Percentiles rank a stretch among this genome's conserved stretches.
Evolutionary conservation across 92 coral and sea anemone species (phyloP).

Genomic region (Paramuricea clavata): DNA sequence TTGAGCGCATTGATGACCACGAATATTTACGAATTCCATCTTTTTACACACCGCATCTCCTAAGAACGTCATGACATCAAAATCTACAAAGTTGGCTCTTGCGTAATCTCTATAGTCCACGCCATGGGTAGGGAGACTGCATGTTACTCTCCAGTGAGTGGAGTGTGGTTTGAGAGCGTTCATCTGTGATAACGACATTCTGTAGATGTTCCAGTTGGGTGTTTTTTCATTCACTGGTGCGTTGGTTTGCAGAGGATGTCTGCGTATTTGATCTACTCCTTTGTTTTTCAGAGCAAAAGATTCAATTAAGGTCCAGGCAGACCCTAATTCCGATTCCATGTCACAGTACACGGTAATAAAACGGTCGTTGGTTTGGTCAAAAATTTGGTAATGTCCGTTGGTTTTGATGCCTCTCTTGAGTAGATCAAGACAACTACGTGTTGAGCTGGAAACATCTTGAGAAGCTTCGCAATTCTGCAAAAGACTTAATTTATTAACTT

Average conservation of each 20-base stretch:
- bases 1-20: constrained; percentile 1
- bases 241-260: not conserved
- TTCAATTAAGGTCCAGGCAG: constrained; percentile 11
- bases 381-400: not conserved
- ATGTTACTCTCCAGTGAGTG: constrained; percentile 20
- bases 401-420: not conserved
- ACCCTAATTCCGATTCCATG: not conserved
- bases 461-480: not conserved
- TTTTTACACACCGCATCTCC: not conserved
- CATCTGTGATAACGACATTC: not conserved
- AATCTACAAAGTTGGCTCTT: not conserved
- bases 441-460: not conserved
- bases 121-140: not conserved
- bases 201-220: not conserved
- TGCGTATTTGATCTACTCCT: not conserved
- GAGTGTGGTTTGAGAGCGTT: not conserved
- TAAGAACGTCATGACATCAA: constrained; percentile 11
- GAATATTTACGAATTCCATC: constrained; percentile 12
- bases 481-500: too few species aligned
- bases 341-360: not conserved
- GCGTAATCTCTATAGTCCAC: not conserved
- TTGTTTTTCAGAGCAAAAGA: not conserved
- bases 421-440: not conserved
- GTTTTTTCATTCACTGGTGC: not conserved
- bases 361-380: not conserved